A percentile compares a stretch with the other conserved stretches of the same genome.
These are phyloP conservation scores for Psammodynastes pulverulentus DNA, from an alignment of 2,113 vertebrate genomes.

Conservation along the genomic window DNA sequence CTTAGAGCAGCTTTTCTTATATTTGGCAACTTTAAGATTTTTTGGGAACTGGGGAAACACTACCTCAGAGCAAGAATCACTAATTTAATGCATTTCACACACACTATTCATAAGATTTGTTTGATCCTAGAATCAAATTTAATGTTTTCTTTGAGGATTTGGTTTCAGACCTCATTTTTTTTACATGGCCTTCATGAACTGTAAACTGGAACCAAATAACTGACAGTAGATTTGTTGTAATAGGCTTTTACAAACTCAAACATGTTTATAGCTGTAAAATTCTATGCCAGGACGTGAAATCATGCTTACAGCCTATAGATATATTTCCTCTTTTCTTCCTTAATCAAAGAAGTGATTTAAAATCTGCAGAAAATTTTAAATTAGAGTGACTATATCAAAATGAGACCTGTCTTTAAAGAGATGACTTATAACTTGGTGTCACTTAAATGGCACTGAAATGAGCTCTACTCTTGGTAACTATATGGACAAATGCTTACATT, in stretches of 20 bases:
- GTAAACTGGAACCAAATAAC: neutral
- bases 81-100: neutral
- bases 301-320: accelerated
- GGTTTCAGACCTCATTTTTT: neutral
- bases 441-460: neutral
- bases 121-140: neutral
- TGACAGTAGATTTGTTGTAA: neutral
- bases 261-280: neutral
- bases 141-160: neutral
- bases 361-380: neutral
- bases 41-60: neutral
- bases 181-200: neutral
- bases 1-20: neutral
- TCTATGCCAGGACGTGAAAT: accelerated
- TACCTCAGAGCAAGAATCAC: neutral
- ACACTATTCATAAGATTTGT: neutral
- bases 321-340: accelerated
- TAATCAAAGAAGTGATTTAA: neutral
- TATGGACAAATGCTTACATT: neutral
- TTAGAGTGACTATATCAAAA: neutral
- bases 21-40: neutral
- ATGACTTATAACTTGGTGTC: neutral
- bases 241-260: neutral
- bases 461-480: neutral
- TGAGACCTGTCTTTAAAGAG: neutral